Evolutionary conservation across 2,797 vertebrate genomes (phyloP).

Genomic region (Microctenopoma lineatum): DNA sequence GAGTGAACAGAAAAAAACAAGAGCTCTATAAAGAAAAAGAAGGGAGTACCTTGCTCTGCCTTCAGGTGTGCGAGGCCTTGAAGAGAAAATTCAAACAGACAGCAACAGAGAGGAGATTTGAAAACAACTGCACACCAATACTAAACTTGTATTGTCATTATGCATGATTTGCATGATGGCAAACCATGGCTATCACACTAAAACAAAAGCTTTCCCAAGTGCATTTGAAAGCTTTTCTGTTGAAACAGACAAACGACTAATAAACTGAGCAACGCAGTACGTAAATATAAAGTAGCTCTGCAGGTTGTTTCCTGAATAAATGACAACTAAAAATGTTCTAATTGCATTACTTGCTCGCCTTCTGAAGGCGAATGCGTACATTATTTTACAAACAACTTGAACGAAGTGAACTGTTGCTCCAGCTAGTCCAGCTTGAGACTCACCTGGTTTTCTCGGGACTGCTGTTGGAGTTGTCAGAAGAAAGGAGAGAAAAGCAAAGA

Average conservation of each 20-base stretch:
- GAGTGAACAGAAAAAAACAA: constrained; percentile 30
- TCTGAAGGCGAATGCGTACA: constrained; percentile 33
- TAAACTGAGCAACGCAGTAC: constrained; percentile 18
- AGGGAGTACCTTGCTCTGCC: constrained; percentile 95
- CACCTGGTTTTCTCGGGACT: constrained; percentile 95
- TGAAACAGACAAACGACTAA: constrained; percentile 50
- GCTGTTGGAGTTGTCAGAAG: constrained; percentile 79
- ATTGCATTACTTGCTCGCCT: background rate
- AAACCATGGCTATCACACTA: constrained; percentile 84
- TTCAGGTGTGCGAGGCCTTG: constrained; percentile 97
- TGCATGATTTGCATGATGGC: constrained; percentile 82
- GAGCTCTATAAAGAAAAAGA: constrained; percentile 34
- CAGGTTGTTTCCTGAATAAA: constrained; percentile 42
- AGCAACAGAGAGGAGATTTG: constrained; percentile 72
- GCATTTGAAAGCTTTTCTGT: constrained; percentile 80
- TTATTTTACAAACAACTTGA: background rate
- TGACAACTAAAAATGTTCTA: constrained; percentile 20
- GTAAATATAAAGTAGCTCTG: constrained; percentile 49
- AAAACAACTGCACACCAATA: constrained; percentile 79
- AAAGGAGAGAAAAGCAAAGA: constrained; percentile 72
- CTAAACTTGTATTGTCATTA: constrained; percentile 81
- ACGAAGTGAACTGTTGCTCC: background rate
- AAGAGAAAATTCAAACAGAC: constrained; percentile 70
- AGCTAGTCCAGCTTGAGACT: constrained; percentile 74
- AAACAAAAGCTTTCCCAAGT: constrained; percentile 77